Base-by-base conservation (phyloP, 2,888 invertebrate species). In the Shargacucullia verbasci region DNA sequence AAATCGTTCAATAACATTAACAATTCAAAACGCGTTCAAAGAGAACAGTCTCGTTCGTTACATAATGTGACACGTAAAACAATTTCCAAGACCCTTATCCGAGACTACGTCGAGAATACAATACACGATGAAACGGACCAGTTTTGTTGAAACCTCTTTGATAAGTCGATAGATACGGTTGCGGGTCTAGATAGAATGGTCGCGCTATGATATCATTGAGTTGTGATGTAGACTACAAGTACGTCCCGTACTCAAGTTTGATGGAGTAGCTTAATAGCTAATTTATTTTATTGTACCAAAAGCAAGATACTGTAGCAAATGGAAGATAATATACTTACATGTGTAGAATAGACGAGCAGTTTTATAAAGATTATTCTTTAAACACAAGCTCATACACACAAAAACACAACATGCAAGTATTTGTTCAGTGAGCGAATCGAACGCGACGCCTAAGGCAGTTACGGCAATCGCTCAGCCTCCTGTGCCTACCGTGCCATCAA, bases 51-150 rank as follows among this genome's bases (percentile, higher is more conserved):
- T 73, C 80, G 80, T 83, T 83, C 80, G 81, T 85, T 86, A 85
- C 81, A 86, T 83, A 85, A 88, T 84, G 85, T 82, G 85, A 87
- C 87, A 88, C 86, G 87, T 88, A 87, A 88, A 88, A 88, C 87
- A 88, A 88, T 88, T 88, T 86, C 84, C 82, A 80, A 82, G 78
- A 80, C 82, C 84, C 86, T 87, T 86, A 86, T 83, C 82, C 80
- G 71, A 78, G 80, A 73, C 80, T 79, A 76, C 81, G 80, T 67
- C 68, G 75, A 49, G 85, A 86, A 87, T 85, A 86, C 85, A 85
- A 85, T 84, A 85, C 82, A 81, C 70, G 75, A 47, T 61, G 45
- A 56, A 63, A 60, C 49, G 40, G 56, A 63, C 82, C 81, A 79
- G 55, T 46, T 33, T 47, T 59, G 34, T 1, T 44, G 64, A 75